Conservation (phyloP, 2,797 vertebrate genomes). For the Steatocranus sp. region DNA sequence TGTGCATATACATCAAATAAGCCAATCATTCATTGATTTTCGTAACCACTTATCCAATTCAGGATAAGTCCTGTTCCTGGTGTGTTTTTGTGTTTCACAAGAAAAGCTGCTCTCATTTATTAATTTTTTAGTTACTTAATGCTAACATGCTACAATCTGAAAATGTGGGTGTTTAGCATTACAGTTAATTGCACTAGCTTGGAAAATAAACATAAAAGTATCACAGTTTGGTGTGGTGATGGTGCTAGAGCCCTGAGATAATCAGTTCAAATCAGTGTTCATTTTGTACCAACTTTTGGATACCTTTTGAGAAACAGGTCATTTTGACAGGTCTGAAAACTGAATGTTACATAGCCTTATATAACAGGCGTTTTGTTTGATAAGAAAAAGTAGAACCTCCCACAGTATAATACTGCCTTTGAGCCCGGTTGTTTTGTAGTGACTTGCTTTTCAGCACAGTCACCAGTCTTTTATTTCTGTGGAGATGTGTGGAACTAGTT, state of each 20-base stretch:
- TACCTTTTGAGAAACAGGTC: neutral
- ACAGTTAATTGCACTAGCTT: too few species aligned
- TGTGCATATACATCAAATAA: neutral
- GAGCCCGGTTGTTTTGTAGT: neutral
- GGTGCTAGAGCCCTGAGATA: neutral
- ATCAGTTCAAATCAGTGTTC: neutral
- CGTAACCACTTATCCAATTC: rapidly evolving
- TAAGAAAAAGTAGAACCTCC: neutral
- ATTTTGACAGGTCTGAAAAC: neutral
- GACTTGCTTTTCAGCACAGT: neutral
- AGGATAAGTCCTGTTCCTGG: rapidly evolving
- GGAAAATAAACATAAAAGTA: neutral
- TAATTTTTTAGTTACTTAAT: rapidly evolving
- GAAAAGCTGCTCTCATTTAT: neutral
- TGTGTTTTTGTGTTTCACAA: neutral
- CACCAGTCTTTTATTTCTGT: neutral
- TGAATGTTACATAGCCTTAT: neutral
- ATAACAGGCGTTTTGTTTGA: neutral
- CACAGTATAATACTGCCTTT: neutral
- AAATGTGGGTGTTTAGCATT: neutral
- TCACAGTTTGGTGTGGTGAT: neutral
- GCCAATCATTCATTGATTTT: neutral
- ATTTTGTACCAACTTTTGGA: neutral
- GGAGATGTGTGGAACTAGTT: neutral
- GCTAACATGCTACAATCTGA: neutral